Base-by-base conservation (phyloP, 1,140 invertebrate species). In the Drepana arcuata region DNA sequence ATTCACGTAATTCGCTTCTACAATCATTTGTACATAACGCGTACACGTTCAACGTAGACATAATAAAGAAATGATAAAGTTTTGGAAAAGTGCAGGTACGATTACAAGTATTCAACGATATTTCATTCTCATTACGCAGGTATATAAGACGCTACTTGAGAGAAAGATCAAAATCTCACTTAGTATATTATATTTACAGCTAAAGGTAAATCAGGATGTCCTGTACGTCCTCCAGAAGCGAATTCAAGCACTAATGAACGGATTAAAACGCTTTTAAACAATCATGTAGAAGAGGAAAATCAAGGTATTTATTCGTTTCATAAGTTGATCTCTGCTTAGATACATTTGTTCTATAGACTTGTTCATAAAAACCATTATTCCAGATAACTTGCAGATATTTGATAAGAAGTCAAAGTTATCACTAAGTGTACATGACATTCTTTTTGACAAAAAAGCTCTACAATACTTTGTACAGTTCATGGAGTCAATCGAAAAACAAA, bases 71-170 rank as follows among this genome's bases (percentile, higher is more conserved):
- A 70, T 82, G 78, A 79, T 82, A 32, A 82, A 82, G 55, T 82
- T 82, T 49, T 82, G 78, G 78, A 82, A 82, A 62, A 82, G 74
- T 50, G 74, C 78, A 67, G 78, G 78, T 82, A 64, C 28, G 34
- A 24, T 24, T n/a, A n/a, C n/a, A 29, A 23, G 26, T 28, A 21
- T 16, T 26, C 31, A 18, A 36, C 23, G 16, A 32, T 33, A 18
- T 11, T n/a, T n/a, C n/a, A n/a, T n/a, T n/a, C n/a, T n/a, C n/a
- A n/a, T n/a, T 41, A 24, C 6, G 32, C 15, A 41, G n/a, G 30
- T 18, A 16, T 37, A 27, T 27, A 36, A 36, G 18, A 11, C 14
- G 7, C 14, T 41, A 16, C 23, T 25, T 35, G 16, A 26, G n/a
- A 27, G 14, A 30, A 10, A 41, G 11, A 24, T n/a, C n/a, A n/a